Base-by-base conservation (phyloP, 2,797 vertebrate species). In the Borostomias antarcticus region DNA sequence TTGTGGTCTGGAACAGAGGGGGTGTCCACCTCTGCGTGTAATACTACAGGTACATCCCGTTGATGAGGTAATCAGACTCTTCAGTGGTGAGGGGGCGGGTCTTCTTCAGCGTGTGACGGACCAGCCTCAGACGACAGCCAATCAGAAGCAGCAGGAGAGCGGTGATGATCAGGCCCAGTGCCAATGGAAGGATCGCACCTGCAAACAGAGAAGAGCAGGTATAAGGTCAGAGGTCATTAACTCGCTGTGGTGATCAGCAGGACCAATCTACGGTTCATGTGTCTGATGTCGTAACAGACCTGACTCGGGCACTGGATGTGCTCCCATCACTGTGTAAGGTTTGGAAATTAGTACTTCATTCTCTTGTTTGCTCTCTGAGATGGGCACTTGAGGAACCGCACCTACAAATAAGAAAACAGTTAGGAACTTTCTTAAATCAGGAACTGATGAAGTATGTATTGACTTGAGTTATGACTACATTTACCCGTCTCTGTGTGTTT, bases 1-100 rank as follows among this genome's bases (percentile, higher is more conserved):
- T 40, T 43, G 40, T 45, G 40, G 17, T 45, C 5, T 45, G 40
- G 40, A 15, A 17, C 15, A 17, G 4, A 45, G n/a, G 30, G 33
- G 5, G 3, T 1, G 2, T 32, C 54, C 21, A 50, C 43, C 26
- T 32, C 17, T 13, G 19, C 6, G 23, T 4, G 52, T 60, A 26
- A 25, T 65, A 76, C 85, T 94, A 94, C 85, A 94, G 85, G 88
- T 99, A 99, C 98, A 99, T 99, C 93, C 97, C 97, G 30, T 99
- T 99, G 86, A 99, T 99, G 91, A 99, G 96, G 93, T 98, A 99
- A 91, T 99, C 98, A 0, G 96, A 99, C 82, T 99, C 98, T 87
- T 99, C 97, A 0, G 96, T 98, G 59, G 93, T 97, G 73, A 98
- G 93, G 58, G 96, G 97, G 9, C 94, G 94, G 48, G 95, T 91